phyloP scores from a whole-genome alignment of 2,797 vertebrate species.

The Rhynchonycteris naso region DNA sequence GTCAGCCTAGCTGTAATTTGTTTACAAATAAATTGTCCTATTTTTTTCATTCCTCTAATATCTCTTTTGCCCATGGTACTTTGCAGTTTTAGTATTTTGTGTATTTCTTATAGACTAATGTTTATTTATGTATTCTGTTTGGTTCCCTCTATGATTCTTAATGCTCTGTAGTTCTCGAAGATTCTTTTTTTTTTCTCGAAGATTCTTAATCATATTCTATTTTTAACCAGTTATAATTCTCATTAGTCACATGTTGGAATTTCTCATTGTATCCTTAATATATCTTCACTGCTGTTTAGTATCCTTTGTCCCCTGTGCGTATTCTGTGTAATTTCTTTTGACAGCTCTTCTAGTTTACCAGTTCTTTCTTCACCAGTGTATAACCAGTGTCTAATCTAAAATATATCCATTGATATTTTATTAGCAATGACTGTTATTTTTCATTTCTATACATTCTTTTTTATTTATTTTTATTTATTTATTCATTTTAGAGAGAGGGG shows the following conservation, averaged over 20 bases:
- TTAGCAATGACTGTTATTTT: not conserved
- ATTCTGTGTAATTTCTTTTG: not conserved
- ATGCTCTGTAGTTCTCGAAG: not conserved
- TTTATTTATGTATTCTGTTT: not conserved
- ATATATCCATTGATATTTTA: not conserved
- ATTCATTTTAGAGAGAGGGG: no score
- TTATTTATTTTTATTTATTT: not conserved
- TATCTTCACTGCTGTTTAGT: not conserved
- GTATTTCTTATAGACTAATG: not conserved
- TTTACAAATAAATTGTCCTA: not conserved
- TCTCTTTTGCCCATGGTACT: not conserved
- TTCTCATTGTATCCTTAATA: not conserved
- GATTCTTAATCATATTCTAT: not conserved
- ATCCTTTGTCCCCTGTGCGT: not conserved
- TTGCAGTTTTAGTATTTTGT: not conserved
- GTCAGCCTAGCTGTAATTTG: not conserved
- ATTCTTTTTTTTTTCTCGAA: slow-evolving; percentile 36
- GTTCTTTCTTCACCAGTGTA: not conserved
- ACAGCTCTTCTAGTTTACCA: not conserved
- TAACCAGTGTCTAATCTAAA: not conserved
- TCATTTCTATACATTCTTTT: not conserved
- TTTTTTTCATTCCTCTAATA: not conserved
- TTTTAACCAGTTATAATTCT: not conserved
- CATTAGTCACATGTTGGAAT: not conserved
- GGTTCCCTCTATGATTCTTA: slow-evolving; percentile 16